Base-by-base conservation (phyloP, 2,113 vertebrate species). In the Scatophagus argus region DNA sequence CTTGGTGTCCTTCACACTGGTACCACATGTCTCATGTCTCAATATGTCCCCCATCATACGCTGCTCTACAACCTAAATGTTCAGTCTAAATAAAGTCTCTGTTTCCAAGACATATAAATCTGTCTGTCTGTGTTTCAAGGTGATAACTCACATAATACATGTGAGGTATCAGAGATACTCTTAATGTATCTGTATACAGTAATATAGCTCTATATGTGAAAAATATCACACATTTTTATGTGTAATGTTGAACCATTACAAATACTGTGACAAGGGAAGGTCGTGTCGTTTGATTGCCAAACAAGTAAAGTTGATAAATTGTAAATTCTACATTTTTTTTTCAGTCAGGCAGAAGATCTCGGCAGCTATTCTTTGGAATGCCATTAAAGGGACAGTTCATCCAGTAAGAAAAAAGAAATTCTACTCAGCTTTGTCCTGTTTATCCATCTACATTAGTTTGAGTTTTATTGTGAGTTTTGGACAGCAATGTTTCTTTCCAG, bases 41-140 rank as follows among this genome's bases (percentile, higher is more conserved):
- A 25, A 1, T 10, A 17, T 11, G 46, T 5, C 19, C 54, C 10
- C 44, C 61, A 6, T 29, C 60, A 32, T n/a, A 77, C 46, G 36
- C 52, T 75, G 34, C 5, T 61, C 27, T 13, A 36, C n/a, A n/a
- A n/a, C n/a, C n/a, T 46, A 43, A 27, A 47, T 21, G 59, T 69
- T 55, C 44, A 32, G 60, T 88, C 83, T 84, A 91, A 89, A 88
- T 84, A 63, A 55, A 80, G 87, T 73, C 46, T 54, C 1, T 69
- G 73, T 87, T 88, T 83, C 88, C 49, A 79, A 43, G 73, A 14
- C 44, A 32, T 62, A 58, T 1, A 61, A 65, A 74, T 77, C 68
- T 70, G 41, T 47, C 32, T 39, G 27, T 43, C 46, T 4, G 41
- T 12, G 36, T 49, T 38, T 64, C 19, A 31, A 54, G 1, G 60